Conservation (phyloP, 2,113 vertebrate genomes). For the Pterophyllum scalare region DNA sequence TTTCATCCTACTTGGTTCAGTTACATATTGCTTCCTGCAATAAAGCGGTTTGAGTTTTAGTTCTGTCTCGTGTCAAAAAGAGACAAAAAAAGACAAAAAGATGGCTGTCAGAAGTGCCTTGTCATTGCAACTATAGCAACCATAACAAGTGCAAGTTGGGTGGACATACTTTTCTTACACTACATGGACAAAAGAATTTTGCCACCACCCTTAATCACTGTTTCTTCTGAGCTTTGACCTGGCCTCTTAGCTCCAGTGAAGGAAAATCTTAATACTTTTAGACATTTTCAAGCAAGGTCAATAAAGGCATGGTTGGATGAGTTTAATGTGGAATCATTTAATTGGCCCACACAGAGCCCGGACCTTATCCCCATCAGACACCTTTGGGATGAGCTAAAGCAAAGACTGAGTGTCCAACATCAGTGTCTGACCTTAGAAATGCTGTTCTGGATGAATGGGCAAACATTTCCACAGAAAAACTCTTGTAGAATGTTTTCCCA, state of each 20-base stretch:
- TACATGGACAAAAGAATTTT: not conserved
- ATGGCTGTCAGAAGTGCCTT: not conserved
- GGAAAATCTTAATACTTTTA: fast-evolving
- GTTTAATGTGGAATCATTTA: not conserved
- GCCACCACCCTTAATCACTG: not conserved
- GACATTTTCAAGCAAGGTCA: not conserved
- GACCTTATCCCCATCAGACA: not conserved
- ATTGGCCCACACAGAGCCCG: not conserved
- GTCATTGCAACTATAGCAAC: not conserved
- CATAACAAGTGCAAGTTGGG: too few relatives aligned
- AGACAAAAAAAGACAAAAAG: too few relatives aligned
- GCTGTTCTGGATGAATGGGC: not conserved
- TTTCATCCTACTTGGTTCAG: too few relatives aligned
- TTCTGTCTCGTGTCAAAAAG: too few relatives aligned
- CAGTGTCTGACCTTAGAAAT: not conserved
- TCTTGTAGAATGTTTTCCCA: not conserved
- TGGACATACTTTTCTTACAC: too few relatives aligned
- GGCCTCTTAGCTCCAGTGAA: not conserved
- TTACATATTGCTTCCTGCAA: too few relatives aligned
- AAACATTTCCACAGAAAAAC: not conserved
- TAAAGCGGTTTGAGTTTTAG: too few relatives aligned
- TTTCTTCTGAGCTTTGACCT: not conserved
- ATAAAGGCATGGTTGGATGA: not conserved
- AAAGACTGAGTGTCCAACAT: not conserved
- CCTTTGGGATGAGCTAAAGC: not conserved